phyloP scores from a whole-genome alignment of 1,140 invertebrate species.

The Venturia canescens region DNA sequence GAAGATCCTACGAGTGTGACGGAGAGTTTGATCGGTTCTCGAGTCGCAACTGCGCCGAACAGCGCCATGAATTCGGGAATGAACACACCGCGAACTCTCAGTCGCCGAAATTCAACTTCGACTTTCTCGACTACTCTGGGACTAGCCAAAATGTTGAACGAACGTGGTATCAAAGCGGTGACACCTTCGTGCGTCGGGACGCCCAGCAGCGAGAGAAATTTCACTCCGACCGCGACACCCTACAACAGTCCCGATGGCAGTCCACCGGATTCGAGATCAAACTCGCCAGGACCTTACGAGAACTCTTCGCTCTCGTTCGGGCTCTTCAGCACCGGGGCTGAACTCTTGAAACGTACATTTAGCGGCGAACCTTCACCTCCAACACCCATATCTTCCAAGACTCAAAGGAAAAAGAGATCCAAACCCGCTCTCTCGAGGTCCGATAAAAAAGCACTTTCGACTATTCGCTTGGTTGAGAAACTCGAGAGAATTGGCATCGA shows the following conservation, averaged over 20 bases:
- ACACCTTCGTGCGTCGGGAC: constrained; percentile 83
- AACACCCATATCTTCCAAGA: constrained; percentile 61
- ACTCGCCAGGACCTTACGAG: constrained; percentile 75
- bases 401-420: constrained; percentile 71
- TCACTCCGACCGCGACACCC: constrained; percentile 88
- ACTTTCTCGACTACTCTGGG: constrained; percentile 89
- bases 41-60: constrained; percentile 78
- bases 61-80: constrained; percentile 79
- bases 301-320: constrained; percentile 80
- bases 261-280: constrained; percentile 78
- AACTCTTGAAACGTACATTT: constrained; percentile 84
- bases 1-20: constrained; percentile 85
- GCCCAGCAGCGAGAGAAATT: constrained; percentile 81
- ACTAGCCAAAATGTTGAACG: constrained; percentile 88
- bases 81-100: constrained; percentile 80
- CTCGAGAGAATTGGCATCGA: constrained; percentile 84
- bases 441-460: constrained; percentile 76
- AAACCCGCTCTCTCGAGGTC: constrained; percentile 74
- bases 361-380: constrained; percentile 71
- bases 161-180: constrained; percentile 86
- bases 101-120: constrained; percentile 84
- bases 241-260: constrained; percentile 86
- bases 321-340: constrained; percentile 84
- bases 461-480: constrained; percentile 81
- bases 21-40: constrained; percentile 78